A percentile compares a stretch with the other conserved stretches of the same genome.
phyloP scores from a whole-genome alignment of 2,888 invertebrate species.

The Macrophya annulata region DNA sequence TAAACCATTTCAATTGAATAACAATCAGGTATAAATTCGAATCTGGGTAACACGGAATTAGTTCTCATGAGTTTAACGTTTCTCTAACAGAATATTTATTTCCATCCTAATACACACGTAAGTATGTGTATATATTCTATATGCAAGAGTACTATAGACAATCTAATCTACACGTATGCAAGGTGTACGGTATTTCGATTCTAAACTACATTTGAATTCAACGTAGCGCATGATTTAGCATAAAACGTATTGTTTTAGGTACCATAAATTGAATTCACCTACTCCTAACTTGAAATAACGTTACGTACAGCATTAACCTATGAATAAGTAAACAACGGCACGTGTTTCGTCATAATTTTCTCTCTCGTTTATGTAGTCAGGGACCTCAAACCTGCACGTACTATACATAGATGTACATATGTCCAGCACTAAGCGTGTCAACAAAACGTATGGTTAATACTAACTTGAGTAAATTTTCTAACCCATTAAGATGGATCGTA shows the following conservation, averaged over 20 bases:
- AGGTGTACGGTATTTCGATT: conserved; percentile 29
- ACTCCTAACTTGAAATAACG: conserved; percentile 31
- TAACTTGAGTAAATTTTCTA: neutral
- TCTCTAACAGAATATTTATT: neutral
- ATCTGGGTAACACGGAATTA: conserved; percentile 62
- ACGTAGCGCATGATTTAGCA: conserved; percentile 8
- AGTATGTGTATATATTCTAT: neutral
- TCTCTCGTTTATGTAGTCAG: neutral
- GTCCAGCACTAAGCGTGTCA: neutral
- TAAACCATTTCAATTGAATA: conserved; percentile 68
- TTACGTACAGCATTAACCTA: conserved; percentile 49
- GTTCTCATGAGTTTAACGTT: neutral
- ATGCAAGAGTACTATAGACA: neutral
- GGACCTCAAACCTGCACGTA: neutral
- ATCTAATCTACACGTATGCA: conserved; percentile 11
- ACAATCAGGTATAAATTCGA: conserved; percentile 63
- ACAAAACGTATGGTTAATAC: neutral
- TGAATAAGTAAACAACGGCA: conserved; percentile 44
- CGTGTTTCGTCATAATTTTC: conserved; percentile 33
- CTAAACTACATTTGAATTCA: conserved; percentile 34
- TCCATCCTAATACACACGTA: neutral
- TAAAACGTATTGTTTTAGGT: conserved; percentile 26
- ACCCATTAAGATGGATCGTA: neutral
- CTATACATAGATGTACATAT: neutral
- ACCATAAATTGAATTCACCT: neutral